A percentile compares a stretch with the other conserved stretches of the same genome.
phyloP scores from a whole-genome alignment of 1,140 invertebrate species.

The Colletes gigas region DNA sequence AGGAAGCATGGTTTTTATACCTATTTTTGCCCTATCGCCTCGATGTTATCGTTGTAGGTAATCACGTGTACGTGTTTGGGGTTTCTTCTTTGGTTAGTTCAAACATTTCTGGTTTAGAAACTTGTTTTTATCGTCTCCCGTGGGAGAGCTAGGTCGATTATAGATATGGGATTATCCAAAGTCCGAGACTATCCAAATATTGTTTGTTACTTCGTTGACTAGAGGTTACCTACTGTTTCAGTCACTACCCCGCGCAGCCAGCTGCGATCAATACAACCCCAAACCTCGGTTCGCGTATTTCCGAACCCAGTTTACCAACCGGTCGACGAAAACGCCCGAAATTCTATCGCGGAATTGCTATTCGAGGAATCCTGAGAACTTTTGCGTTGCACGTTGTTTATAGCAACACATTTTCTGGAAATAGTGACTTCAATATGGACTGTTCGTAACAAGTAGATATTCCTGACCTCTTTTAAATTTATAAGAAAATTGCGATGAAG shows the following conservation, averaged over 20 bases:
- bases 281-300: slow-evolving; percentile 73
- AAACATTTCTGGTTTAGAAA: too few species aligned
- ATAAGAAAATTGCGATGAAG: too few species aligned
- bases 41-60: not conserved
- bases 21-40: not conserved
- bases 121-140: not conserved
- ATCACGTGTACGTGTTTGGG: slow-evolving; percentile 24
- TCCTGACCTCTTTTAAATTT: too few species aligned
- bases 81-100: not conserved
- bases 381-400: not conserved
- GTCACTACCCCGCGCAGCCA: slow-evolving; percentile 66
- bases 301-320: slow-evolving; percentile 69
- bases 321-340: slow-evolving; percentile 62
- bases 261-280: slow-evolving; percentile 75
- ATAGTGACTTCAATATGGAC: not conserved
- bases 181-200: slow-evolving; percentile 44
- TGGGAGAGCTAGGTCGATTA: not conserved
- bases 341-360: slow-evolving; percentile 41
- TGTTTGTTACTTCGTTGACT: slow-evolving; percentile 50
- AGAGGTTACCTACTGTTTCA: slow-evolving; percentile 65
- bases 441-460: too few species aligned
- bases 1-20: not conserved
- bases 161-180: slow-evolving; percentile 14
- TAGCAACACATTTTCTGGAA: not conserved
- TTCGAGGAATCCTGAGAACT: slow-evolving; percentile 24